Evolutionary conservation across 64 coral and sea anemone species (phyloP).

Genomic region (Pocillopora verrucosa): DNA sequence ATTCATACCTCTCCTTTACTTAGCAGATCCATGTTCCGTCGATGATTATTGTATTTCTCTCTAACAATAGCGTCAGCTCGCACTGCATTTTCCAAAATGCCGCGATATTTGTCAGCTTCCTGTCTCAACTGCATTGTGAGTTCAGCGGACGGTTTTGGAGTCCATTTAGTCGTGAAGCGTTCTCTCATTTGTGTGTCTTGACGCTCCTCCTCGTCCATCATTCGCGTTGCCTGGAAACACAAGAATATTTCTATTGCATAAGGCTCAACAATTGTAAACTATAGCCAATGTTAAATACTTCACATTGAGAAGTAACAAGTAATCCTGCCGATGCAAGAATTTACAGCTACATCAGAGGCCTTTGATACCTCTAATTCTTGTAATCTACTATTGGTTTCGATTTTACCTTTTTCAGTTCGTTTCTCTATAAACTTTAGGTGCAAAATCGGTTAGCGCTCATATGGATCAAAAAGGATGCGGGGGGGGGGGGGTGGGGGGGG

Average conservation of each 20-base stretch:
- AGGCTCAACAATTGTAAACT: too few relatives aligned
- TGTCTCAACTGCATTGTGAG: slow-evolving; percentile 81
- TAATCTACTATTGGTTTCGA: neutral
- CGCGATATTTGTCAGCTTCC: slow-evolving; percentile 85
- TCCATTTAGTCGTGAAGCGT: slow-evolving; percentile 88
- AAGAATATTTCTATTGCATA: neutral
- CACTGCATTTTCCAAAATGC: slow-evolving; percentile 88
- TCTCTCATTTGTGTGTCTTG: slow-evolving; percentile 95
- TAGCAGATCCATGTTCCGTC: slow-evolving; percentile 78
- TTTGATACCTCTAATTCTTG: too few relatives aligned
- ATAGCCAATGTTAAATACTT: neutral
- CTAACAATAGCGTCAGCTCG: slow-evolving; percentile 84
- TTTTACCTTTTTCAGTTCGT: neutral
- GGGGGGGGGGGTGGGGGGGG: too few relatives aligned
- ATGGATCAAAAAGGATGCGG: too few relatives aligned
- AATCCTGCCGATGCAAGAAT: too few relatives aligned
- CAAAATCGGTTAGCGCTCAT: too few relatives aligned
- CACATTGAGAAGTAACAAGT: neutral
- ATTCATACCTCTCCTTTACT: slow-evolving; percentile 88
- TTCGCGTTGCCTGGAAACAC: slow-evolving; percentile 57
- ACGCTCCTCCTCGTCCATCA: slow-evolving; percentile 97
- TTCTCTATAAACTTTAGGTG: too few relatives aligned
- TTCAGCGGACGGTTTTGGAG: slow-evolving; percentile 91
- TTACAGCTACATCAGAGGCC: too few relatives aligned
- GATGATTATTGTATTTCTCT: slow-evolving; percentile 92